Percentiles rank a stretch among this genome's conserved stretches.
phyloP scores from a whole-genome alignment of 2,888 invertebrate species.

The Drosophila histrio region DNA sequence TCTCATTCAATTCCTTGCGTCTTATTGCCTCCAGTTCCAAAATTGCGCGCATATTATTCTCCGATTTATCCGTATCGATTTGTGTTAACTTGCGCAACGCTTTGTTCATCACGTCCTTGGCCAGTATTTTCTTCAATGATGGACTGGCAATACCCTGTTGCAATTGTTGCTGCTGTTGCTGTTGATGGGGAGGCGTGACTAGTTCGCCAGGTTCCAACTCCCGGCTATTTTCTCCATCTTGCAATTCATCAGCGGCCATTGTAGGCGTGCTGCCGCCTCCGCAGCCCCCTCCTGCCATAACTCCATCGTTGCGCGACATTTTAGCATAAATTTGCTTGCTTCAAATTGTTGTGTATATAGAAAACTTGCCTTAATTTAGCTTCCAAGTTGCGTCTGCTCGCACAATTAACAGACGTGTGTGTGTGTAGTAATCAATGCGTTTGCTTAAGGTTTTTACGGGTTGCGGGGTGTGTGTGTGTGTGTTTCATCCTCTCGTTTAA shows the following conservation, averaged over 20 bases:
- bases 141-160: conserved; percentile 23
- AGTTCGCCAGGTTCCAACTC: conserved; percentile 81
- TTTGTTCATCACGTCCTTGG: conserved; percentile 59
- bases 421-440: conserved; percentile 56
- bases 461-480: conserved; percentile 27
- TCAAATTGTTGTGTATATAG: conserved; percentile 2
- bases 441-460: conserved; percentile 27
- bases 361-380: conserved; percentile 29
- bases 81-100: conserved; percentile 61
- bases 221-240: conserved; percentile 77
- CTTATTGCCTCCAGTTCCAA: conserved; percentile 73
- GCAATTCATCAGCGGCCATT: conserved; percentile 63
- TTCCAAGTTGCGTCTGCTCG: not conserved
- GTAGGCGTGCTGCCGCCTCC: not conserved
- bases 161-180: not conserved
- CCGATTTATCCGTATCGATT: conserved; percentile 48
- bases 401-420: conserved; percentile 23
- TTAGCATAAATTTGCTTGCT: conserved; percentile 22
- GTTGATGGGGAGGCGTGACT: conserved; percentile 80
- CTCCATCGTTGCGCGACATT: conserved; percentile 25
- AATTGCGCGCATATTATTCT: conserved; percentile 67
- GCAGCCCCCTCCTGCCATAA: not conserved
- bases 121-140: conserved; percentile 44
- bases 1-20: conserved; percentile 61
- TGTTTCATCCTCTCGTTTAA: conserved; percentile 45